Evolutionary conservation across 2,888 invertebrate genomes (phyloP), one percentile per base, ranked within the genome.

Genomic region (Panopea generosa): DNA sequence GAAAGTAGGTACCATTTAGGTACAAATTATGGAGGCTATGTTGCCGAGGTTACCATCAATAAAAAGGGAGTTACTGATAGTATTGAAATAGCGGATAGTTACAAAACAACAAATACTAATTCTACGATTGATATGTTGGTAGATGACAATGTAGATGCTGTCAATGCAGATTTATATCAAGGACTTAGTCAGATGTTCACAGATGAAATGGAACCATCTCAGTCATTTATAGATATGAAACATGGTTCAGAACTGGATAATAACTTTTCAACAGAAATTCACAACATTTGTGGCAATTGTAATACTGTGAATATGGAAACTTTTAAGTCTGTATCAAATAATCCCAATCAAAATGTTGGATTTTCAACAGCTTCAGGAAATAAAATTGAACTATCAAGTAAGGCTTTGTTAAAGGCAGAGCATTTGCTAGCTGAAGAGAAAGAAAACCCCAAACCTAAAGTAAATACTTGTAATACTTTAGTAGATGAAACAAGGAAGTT

Each of bases 141-240:
- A 9, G 20, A 47, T 7, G 6, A 33, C 33, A 33, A 33, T 33
- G 4, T 33, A 33, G 33, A 33, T 33, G 6, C 33, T 33, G 33
- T 33, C 6, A 33, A 11, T 11, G 4, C 52, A 4, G 66, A 67
- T 50, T 24, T 57, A 11, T 71, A 65, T 22, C 43, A 71, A 38
- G 70, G 67, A 9, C 55, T 82, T 16, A 73, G 77, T 52, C 80
- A 85, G 20, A 79, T 81, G 66, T 85, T 85, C 72, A 70, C 77
- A 14, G 85, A 82, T 47, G 85, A 85, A 33, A 67, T 82, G 71
- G 77, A 82, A 50, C 65, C 69, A 22, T 69, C 33, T 4, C 33
- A 33, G 11, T 11, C 33, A 7, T 33, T 33, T 66, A 18, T 72
- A 80, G 38, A 56, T 52, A 16, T 18, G 20, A 20, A 3, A 18